Conservation (phyloP, 2,888 invertebrate genomes). For the Oligia fasciuncula region DNA sequence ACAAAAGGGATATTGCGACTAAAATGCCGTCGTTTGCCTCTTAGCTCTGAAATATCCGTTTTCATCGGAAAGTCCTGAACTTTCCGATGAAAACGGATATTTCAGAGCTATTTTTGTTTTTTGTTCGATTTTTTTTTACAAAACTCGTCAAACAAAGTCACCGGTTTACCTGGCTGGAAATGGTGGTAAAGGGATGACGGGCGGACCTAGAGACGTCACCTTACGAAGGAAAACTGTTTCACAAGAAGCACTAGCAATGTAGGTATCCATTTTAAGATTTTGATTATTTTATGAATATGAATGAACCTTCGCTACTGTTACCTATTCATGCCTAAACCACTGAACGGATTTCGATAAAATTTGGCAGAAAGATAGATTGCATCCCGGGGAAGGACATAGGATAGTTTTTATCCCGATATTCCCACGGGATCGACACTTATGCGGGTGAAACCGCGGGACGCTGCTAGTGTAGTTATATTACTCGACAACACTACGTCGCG, state of each 20-base stretch:
- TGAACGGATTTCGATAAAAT: too few species aligned
- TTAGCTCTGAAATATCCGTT: conserved; percentile 18
- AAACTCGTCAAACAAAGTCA: neutral
- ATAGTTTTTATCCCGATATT: too few species aligned
- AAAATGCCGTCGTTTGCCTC: neutral
- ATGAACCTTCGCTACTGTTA: too few species aligned
- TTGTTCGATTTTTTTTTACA: neutral
- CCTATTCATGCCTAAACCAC: too few species aligned
- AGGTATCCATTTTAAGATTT: neutral
- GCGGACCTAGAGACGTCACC: neutral
- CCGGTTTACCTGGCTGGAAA: neutral
- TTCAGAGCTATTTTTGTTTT: too few species aligned
- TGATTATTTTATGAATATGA: neutral
- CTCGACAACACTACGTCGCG: neutral
- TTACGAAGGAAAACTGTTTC: neutral
- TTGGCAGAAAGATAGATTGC: too few species aligned
- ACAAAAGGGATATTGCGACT: conserved; percentile 33
- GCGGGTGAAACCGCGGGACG: too few species aligned
- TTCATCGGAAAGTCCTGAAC: neutral
- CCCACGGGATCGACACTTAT: too few species aligned
- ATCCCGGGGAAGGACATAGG: too few species aligned
- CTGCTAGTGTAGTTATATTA: neutral
- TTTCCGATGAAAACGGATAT: too few species aligned
- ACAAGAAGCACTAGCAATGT: neutral
- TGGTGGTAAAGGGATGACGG: neutral